phyloP scores from a whole-genome alignment of 2,888 invertebrate genomes.

The Fragum fragum region DNA sequence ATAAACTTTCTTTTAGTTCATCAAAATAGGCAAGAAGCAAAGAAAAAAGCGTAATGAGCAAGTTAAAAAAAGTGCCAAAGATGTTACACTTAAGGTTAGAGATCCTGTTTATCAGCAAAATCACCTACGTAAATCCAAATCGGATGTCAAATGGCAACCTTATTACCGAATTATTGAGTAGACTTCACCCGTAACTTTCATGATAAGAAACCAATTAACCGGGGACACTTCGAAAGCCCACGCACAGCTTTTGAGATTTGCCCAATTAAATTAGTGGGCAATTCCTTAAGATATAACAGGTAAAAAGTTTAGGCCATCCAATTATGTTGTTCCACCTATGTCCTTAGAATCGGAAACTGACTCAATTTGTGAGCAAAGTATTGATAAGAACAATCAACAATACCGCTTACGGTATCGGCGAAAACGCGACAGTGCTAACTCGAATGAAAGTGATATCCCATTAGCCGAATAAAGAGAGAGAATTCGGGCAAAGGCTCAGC shows the following conservation, averaged over 20 bases:
- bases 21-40: slow-evolving; percentile 38
- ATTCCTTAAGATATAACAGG: slow-evolving; percentile 17
- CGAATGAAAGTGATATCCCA: slow-evolving; percentile 8
- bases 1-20: slow-evolving; percentile 45
- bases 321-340: slow-evolving; percentile 21
- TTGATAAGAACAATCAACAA: too few relatives aligned
- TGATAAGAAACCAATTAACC: slow-evolving; percentile 45
- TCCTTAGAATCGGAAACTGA: too few relatives aligned
- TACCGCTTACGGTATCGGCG: too few relatives aligned
- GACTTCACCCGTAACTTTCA: slow-evolving; percentile 43
- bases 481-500: not conserved
- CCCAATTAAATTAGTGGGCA: slow-evolving; percentile 42
- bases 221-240: slow-evolving; percentile 34
- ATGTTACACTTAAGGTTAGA: slow-evolving; percentile 42
- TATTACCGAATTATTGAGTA: slow-evolving; percentile 55
- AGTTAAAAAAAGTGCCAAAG: slow-evolving; percentile 41
- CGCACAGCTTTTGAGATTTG: slow-evolving; percentile 40
- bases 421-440: not conserved
- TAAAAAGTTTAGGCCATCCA: not conserved
- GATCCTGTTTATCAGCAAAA: slow-evolving; percentile 55
- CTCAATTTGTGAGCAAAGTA: too few relatives aligned
- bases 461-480: not conserved
- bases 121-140: slow-evolving; percentile 36
- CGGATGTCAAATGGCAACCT: slow-evolving; percentile 53
- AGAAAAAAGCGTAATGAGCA: slow-evolving; percentile 42